phyloP scores from a whole-genome alignment of 1,140 invertebrate genomes.

The Cotesia chilonis region DNA sequence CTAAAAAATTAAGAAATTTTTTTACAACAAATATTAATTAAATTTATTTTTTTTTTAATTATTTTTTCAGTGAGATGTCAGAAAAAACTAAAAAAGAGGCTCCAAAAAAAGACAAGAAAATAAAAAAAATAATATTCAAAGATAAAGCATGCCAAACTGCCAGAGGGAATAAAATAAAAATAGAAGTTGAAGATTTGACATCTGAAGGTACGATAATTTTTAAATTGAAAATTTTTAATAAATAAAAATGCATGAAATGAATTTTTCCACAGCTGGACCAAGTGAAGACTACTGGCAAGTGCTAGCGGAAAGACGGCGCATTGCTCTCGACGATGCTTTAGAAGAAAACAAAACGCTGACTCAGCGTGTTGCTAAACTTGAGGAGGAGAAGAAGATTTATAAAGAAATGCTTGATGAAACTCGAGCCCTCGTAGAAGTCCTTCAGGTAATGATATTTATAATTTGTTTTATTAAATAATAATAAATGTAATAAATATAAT shows the following conservation, averaged over 20 bases:
- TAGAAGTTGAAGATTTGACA: slow-evolving; percentile 71
- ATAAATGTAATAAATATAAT: slow-evolving; percentile 29
- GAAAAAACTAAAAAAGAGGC: slow-evolving; percentile 41
- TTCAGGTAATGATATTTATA: slow-evolving; percentile 67
- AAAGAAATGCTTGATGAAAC: slow-evolving; percentile 76
- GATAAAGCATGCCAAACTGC: slow-evolving; percentile 68
- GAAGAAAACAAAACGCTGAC: slow-evolving; percentile 70
- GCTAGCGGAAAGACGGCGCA: slow-evolving; percentile 72
- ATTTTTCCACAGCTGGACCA: slow-evolving; percentile 59
- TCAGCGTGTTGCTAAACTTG: slow-evolving; percentile 66
- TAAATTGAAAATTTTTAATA: neutral
- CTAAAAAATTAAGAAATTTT: no score
- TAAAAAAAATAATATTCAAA: slow-evolving; percentile 56
- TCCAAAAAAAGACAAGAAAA: slow-evolving; percentile 43
- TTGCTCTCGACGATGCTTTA: slow-evolving; percentile 72
- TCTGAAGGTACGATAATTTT: slow-evolving; percentile 59
- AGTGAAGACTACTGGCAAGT: slow-evolving; percentile 76
- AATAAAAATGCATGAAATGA: slow-evolving; percentile 13
- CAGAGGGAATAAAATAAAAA: slow-evolving; percentile 61
- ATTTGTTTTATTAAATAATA: slow-evolving; percentile 19
- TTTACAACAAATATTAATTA: no score
- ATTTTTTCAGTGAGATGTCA: slow-evolving; percentile 45
- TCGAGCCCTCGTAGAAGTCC: slow-evolving; percentile 71
- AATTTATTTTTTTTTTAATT: no score
- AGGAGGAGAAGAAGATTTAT: slow-evolving; percentile 71